These are phyloP conservation scores for Bombus cullumanus DNA, from an alignment of 1,140 invertebrate genomes.

Conservation along the genomic window DNA sequence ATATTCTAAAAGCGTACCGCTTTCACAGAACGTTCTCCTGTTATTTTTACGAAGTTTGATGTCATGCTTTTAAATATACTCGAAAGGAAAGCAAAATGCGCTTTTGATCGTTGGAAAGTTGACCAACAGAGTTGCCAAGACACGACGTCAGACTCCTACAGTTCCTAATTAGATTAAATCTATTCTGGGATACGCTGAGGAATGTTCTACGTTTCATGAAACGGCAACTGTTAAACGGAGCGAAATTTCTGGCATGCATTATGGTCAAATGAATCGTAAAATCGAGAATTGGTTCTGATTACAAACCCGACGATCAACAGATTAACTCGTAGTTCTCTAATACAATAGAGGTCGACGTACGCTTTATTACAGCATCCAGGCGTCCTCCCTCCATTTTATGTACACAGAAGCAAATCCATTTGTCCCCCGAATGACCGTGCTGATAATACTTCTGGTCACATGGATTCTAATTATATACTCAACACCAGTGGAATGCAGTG, in stretches of 20 bases:
- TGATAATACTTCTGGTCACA: constrained; percentile 26
- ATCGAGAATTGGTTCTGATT: not conserved
- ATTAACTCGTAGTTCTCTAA: constrained; percentile 7
- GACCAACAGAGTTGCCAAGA: not conserved
- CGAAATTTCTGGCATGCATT: no score
- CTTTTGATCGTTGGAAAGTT: not conserved
- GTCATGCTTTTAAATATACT: not conserved
- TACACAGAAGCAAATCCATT: not conserved
- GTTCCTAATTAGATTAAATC: not conserved
- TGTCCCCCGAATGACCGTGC: not conserved
- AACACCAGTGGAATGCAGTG: not conserved
- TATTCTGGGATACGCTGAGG: not conserved
- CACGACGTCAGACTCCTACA: not conserved
- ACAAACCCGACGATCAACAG: not conserved
- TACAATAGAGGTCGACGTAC: constrained; percentile 23
- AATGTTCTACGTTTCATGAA: not conserved
- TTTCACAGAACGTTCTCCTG: not conserved
- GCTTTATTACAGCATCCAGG: constrained; percentile 14
- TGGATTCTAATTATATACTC: constrained; percentile 25
- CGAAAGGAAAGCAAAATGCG: not conserved
- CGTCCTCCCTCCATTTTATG: not conserved
- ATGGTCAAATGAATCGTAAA: not conserved
- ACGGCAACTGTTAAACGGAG: not conserved
- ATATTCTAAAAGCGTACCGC: not conserved
- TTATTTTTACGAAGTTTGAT: not conserved